A percentile compares a stretch with the other conserved stretches of the same genome.
phyloP scores from a whole-genome alignment of 2,113 vertebrate species.

The Lota lota region DNA sequence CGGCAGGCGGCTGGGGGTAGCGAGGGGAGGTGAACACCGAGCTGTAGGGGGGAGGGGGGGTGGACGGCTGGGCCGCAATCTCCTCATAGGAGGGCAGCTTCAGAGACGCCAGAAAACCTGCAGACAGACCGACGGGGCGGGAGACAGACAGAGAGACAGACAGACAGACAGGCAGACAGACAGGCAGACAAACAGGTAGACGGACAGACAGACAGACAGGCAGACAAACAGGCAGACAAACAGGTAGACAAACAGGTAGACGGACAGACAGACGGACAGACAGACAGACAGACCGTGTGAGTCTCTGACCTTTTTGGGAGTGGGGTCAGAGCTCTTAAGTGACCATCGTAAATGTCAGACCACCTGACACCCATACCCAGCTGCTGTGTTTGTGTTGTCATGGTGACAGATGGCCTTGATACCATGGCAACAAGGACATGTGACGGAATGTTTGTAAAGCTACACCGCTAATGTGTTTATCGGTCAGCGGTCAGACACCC shows the following conservation, averaged over 20 bases:
- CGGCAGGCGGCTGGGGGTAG: slow-evolving; percentile 60
- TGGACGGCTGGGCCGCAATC: slow-evolving; percentile 86
- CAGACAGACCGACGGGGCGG: slow-evolving; percentile 1
- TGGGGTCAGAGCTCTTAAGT: no score
- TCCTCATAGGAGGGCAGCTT: slow-evolving; percentile 94
- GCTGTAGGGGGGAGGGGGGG: slow-evolving; percentile 90
- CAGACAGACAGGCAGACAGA: neutral
- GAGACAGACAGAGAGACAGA: neutral
- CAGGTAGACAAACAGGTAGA: neutral
- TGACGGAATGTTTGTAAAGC: no score
- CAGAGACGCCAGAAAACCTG: slow-evolving; percentile 89
- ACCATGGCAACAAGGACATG: no score
- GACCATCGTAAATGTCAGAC: no score
- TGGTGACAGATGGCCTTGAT: no score
- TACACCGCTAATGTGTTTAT: no score
- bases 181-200: neutral
- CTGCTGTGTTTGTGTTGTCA: no score
- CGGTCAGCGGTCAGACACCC: no score
- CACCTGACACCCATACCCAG: no score
- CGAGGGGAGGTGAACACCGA: slow-evolving; percentile 64
- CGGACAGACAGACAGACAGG: neutral
- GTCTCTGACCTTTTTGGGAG: no score
- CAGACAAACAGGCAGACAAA: neutral
- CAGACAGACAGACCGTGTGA: no score
- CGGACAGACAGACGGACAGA: no score